phyloP scores from a whole-genome alignment of 2,113 vertebrate species.

The Poecilia latipinna region DNA sequence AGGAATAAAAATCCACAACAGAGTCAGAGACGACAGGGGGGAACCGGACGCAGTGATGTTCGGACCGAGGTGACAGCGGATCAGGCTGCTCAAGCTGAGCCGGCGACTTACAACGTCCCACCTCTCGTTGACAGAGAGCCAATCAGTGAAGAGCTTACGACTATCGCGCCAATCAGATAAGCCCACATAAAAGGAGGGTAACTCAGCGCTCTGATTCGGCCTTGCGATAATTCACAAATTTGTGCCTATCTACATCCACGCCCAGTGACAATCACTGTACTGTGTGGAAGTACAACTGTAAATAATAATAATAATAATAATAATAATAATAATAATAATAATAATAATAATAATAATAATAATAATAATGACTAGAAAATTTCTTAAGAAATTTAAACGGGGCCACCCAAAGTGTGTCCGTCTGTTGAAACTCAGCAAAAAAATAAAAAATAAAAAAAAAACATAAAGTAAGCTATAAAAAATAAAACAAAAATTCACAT shows the following conservation, averaged over 20 bases:
- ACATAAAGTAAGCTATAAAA: too few relatives aligned
- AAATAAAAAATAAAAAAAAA: too few relatives aligned
- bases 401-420: too few relatives aligned
- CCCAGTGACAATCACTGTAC: too few relatives aligned
- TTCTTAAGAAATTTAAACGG: too few relatives aligned
- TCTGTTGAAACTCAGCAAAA: too few relatives aligned
- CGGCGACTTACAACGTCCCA: slow-evolving; percentile 1
- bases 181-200: slow-evolving; percentile 2
- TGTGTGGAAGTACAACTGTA: too few relatives aligned
- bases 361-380: too few relatives aligned
- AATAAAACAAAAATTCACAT: too few relatives aligned
- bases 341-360: too few relatives aligned
- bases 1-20: slow-evolving; percentile 6
- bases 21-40: not conserved
- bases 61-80: not conserved
- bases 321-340: too few relatives aligned
- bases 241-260: not conserved
- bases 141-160: slow-evolving; percentile 38
- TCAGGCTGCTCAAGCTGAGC: not conserved
- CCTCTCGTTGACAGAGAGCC: not conserved
- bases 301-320: too few relatives aligned
- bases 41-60: not conserved
- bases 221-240: not conserved
- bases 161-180: slow-evolving; percentile 35
- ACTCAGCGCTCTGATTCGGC: slow-evolving; percentile 21